Percentiles rank a stretch among this genome's conserved stretches.
Conservation (phyloP, 2,888 invertebrate species). For the Herminia tarsipennalis region DNA sequence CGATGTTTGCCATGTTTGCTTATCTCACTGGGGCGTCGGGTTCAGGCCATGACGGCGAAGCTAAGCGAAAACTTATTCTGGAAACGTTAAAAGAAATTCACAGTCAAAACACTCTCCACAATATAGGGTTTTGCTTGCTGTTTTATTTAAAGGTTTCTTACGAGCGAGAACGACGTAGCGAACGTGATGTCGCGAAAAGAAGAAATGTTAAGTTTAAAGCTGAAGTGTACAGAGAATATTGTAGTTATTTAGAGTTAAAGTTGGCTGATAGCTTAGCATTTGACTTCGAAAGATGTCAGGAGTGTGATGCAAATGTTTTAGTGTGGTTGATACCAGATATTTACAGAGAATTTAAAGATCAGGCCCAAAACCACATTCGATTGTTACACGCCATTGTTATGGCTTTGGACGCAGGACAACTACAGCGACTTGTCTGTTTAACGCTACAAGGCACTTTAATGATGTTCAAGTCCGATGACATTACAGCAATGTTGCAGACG, state of each 20-base stretch:
- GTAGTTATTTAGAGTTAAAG: conserved; percentile 91
- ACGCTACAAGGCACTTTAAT: conserved; percentile 95
- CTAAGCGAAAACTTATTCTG: conserved; percentile 91
- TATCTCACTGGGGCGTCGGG: conserved; percentile 89
- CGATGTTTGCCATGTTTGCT: conserved; percentile 95
- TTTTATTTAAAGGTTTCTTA: conserved; percentile 94
- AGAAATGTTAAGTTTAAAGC: conserved; percentile 90
- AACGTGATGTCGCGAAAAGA: conserved; percentile 81
- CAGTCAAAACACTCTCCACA: conserved; percentile 86
- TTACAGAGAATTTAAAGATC: conserved; percentile 95
- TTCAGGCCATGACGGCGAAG: conserved; percentile 86
- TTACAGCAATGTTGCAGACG: conserved; percentile 90
- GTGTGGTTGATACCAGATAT: conserved; percentile 97
- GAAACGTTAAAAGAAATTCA: conserved; percentile 93
- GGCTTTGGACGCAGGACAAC: conserved; percentile 94
- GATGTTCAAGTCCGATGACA: conserved; percentile 92
- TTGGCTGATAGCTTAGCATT: conserved; percentile 90
- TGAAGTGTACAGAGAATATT: conserved; percentile 95
- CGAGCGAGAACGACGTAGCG: conserved; percentile 83
- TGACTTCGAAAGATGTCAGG: conserved; percentile 95
- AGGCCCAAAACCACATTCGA: conserved; percentile 94
- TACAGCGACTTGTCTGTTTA: conserved; percentile 96
- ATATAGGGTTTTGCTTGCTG: conserved; percentile 93
- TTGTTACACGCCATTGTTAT: conserved; percentile 95
- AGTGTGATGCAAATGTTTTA: conserved; percentile 94